Evolutionary conservation across 2,113 vertebrate species (phyloP), one percentile per base, ranked within the genome.

Genomic region (Tachysurus fulvidraco): DNA sequence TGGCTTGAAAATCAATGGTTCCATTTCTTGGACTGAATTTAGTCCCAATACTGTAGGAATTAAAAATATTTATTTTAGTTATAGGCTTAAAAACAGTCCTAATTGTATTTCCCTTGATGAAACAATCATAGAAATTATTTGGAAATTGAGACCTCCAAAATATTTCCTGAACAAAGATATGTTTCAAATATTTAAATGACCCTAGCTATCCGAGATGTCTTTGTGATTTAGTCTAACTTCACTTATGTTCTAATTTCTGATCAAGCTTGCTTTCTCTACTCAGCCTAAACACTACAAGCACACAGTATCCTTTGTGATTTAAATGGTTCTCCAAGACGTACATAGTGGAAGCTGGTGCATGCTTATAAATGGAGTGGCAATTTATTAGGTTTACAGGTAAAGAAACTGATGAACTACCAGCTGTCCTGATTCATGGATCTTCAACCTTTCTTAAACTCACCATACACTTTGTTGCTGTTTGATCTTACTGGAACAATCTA

Each of bases 271-370:
- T 44, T 86, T 79, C 83, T 88, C 73, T 90, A 85, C 67, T 16
- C 92, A 93, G 93, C 60, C 92, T 90, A 95, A 96, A 94, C 95
- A 96, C 94, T 99, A 98, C 96, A 99, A 96, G 94, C 97, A 97
- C 81, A 96, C 96, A 86, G 96, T 97, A 91, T 99, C 98, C 89
- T 99, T 99, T 92, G 93, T 99, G 95, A 97, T 98, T 79, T 97
- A 96, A 98, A 87, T 69, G 16, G 7, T 54, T 25, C 44, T 30
- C 41, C 54, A 30, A 81, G 28, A 78, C 1, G 16, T 1, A 50
- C 64, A 81, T 16, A 25, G 3, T 30, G 60, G 28, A 77, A 17
- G 69, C 8, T 16, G 44, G 19, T 11, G 14, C 21, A 23, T 46
- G 11, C 36, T 0, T 59, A 59, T 44, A 60, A 25, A 1, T 11